Conservation (phyloP, 2,113 vertebrate species). For the Hemibates koningsi region DNA sequence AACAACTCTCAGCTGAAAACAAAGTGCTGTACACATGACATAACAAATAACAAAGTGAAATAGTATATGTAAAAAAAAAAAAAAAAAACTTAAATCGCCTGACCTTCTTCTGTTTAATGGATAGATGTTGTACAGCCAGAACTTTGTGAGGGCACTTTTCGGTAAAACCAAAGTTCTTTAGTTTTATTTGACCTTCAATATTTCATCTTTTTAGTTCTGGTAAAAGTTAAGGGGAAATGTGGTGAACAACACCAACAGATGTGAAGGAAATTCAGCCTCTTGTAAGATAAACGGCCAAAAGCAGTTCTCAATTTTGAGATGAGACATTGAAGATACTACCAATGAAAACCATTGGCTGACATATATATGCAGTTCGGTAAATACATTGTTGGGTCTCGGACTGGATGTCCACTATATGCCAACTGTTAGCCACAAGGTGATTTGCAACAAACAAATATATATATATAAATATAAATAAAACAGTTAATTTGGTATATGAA, state of each 20-base stretch:
- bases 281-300: background rate
- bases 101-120: background rate
- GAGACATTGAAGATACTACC: background rate
- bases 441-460: background rate
- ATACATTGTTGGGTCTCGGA: background rate
- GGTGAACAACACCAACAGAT: background rate
- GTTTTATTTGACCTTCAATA: background rate
- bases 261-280: background rate
- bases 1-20: background rate
- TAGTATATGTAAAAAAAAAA: background rate
- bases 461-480: background rate
- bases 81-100: accelerated
- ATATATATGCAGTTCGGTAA: accelerated
- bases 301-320: background rate
- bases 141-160: background rate
- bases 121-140: background rate
- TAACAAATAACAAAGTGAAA: background rate
- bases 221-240: background rate
- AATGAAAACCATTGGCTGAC: background rate
- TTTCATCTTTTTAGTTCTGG: background rate
- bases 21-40: background rate
- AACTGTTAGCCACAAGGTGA: background rate
- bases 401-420: background rate
- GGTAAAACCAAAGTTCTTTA: background rate
- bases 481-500: background rate